A percentile compares a stretch with the other conserved stretches of the same genome.
These are phyloP conservation scores for Mobula hypostoma DNA, from an alignment of 2,113 vertebrate genomes.

Conservation along the genomic window DNA sequence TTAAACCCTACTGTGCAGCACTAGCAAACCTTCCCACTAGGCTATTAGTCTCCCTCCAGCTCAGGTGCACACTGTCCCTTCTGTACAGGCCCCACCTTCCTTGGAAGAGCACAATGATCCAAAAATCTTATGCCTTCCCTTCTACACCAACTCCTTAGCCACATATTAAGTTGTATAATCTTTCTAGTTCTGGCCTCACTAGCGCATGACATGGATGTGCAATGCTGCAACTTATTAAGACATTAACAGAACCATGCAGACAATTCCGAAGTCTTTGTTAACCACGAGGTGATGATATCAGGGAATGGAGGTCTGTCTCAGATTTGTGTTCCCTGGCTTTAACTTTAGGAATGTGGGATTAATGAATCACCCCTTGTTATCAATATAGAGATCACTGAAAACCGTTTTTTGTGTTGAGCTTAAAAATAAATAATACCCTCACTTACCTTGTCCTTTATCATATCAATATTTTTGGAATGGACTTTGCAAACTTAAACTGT, in stretches of 20 bases:
- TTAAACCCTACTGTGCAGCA: too few species aligned
- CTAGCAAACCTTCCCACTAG: too few species aligned
- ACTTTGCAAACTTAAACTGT: background rate
- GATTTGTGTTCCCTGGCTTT: background rate
- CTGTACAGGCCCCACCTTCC: too few species aligned
- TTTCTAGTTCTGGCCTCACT: too few species aligned
- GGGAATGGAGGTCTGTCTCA: background rate
- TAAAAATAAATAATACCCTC: background rate
- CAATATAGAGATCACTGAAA: background rate
- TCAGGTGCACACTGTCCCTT: too few species aligned
- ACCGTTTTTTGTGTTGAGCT: background rate
- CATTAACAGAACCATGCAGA: background rate
- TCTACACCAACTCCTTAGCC: too few species aligned
- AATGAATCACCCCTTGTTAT: background rate
- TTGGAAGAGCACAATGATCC: too few species aligned
- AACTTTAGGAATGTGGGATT: background rate
- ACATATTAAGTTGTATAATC: too few species aligned
- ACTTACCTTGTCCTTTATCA: background rate
- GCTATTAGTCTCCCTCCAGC: too few species aligned
- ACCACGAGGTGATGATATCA: background rate
- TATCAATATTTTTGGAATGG: background rate
- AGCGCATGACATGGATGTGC: background rate
- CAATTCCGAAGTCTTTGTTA: background rate
- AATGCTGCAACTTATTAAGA: background rate
- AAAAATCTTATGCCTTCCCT: too few species aligned